A percentile compares a stretch with the other conserved stretches of the same genome.
These are phyloP conservation scores for Corythoichthys haematopterus DNA, from an alignment of 2,113 vertebrate genomes.

Conservation along the genomic window DNA sequence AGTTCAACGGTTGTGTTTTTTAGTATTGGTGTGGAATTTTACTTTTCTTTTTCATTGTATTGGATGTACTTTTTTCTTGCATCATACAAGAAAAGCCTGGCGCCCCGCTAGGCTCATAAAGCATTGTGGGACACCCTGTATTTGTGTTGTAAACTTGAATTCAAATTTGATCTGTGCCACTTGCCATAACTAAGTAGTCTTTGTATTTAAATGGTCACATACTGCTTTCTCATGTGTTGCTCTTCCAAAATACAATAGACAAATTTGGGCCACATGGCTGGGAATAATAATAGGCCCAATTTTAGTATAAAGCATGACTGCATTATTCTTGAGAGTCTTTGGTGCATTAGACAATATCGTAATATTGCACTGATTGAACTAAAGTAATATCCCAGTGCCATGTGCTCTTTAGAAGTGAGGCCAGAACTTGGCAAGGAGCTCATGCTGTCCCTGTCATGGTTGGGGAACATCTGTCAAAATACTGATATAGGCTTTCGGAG, in stretches of 20 bases:
- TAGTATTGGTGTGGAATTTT: background rate
- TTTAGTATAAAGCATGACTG: too few relatives aligned
- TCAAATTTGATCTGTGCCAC: too few relatives aligned
- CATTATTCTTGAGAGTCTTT: background rate
- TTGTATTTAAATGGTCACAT: background rate
- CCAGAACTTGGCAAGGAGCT: background rate
- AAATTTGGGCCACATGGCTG: background rate
- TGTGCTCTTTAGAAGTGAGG: background rate
- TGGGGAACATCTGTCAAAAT: slow-evolving; percentile 2
- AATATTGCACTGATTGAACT: background rate
- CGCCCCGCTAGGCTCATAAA: too few relatives aligned
- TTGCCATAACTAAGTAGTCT: background rate
- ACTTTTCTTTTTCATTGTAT: background rate
- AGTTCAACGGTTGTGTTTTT: slow-evolving; percentile 2
- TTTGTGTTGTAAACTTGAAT: too few relatives aligned
- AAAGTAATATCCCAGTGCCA: background rate
- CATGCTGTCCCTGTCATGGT: background rate
- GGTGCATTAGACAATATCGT: background rate
- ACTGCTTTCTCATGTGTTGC: background rate
- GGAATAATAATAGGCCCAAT: too few relatives aligned
- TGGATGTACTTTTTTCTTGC: background rate
- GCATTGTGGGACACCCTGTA: too few relatives aligned
- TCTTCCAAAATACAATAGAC: background rate
- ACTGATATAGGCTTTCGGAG: background rate
- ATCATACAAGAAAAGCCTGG: too few relatives aligned